These are phyloP conservation scores for Rhipidura dahli DNA, from an alignment of 2,113 vertebrate genomes.

Conservation along the genomic window DNA sequence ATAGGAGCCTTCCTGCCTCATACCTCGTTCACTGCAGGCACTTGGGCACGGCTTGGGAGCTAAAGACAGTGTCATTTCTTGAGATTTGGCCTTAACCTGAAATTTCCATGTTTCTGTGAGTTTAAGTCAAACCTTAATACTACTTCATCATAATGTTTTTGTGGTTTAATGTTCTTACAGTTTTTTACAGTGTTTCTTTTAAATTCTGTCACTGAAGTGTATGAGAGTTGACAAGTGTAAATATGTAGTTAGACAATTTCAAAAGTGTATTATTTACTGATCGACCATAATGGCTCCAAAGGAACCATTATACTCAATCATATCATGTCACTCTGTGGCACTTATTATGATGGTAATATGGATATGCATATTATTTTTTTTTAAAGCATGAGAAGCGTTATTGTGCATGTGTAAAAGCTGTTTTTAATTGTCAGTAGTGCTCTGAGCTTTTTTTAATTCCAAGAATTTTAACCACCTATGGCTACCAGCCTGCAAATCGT, in stretches of 20 bases:
- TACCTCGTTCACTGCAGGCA: not conserved
- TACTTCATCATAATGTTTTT: conserved; percentile 31
- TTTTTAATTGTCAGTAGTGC: conserved; percentile 73
- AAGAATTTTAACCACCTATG: conserved; percentile 44
- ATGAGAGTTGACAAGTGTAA: conserved; percentile 76
- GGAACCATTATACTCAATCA: conserved; percentile 74
- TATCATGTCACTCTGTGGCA: conserved; percentile 73
- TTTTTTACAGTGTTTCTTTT: conserved; percentile 69
- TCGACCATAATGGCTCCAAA: conserved; percentile 72
- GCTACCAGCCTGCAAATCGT: conserved; percentile 12
- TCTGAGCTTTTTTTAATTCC: conserved; percentile 45
- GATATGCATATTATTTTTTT: conserved; percentile 73
- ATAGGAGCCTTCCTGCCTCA: not conserved
- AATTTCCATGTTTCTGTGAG: conserved; percentile 10
- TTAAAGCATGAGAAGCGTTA: conserved; percentile 59
- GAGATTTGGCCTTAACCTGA: conserved; percentile 12
- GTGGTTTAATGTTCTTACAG: conserved; percentile 55
- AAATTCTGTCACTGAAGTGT: conserved; percentile 75
- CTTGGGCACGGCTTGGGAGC: not conserved
- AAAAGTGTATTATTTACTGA: conserved; percentile 81
- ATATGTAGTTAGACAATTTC: conserved; percentile 78
- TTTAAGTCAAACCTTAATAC: conserved; percentile 47
- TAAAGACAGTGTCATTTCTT: not conserved
- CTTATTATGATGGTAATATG: conserved; percentile 74
- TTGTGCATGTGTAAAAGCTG: conserved; percentile 62